Conservation (phyloP, 1,140 invertebrate genomes). For the Carcinoscorpius rotundicauda region DNA sequence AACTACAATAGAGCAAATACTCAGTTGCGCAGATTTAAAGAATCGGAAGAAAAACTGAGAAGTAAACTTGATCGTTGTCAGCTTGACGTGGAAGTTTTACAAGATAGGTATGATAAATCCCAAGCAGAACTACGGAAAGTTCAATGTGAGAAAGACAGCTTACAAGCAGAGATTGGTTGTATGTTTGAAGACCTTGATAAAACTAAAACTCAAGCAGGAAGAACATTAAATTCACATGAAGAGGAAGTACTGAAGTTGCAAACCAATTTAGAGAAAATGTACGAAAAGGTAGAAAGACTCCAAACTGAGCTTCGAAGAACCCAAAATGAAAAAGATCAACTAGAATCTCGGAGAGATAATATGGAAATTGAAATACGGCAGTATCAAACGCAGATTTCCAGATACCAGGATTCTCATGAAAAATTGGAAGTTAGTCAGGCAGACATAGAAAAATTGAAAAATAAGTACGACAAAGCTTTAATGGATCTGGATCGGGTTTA, state of each 20-base stretch:
- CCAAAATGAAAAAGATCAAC: constrained; percentile 25
- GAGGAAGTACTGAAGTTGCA: constrained; percentile 74
- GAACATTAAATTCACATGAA: constrained; percentile 66
- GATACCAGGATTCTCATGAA: constrained; percentile 40
- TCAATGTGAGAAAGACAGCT: constrained; percentile 71
- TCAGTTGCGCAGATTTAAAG: constrained; percentile 69
- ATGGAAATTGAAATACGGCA: constrained; percentile 49
- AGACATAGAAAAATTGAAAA: constrained; percentile 70
- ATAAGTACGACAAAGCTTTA: constrained; percentile 65
- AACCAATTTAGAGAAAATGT: constrained; percentile 76
- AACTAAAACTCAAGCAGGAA: constrained; percentile 58
- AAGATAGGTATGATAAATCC: constrained; percentile 78
- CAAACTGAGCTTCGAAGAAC: constrained; percentile 42
- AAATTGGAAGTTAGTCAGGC: constrained; percentile 64
- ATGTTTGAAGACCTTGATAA: constrained; percentile 54
- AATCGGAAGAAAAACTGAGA: constrained; percentile 80
- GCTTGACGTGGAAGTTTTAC: constrained; percentile 67
- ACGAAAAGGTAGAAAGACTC: constrained; percentile 74
- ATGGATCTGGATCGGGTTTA: constrained; percentile 38
- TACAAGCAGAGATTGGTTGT: constrained; percentile 67
- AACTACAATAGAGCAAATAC: constrained; percentile 71
- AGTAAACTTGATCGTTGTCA: constrained; percentile 66
- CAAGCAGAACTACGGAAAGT: constrained; percentile 67
- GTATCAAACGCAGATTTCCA: constrained; percentile 28
- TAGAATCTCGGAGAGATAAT: constrained; percentile 24